Evolutionary conservation across 2,113 vertebrate genomes (phyloP).

Genomic region (Muntiacus muntjak): DNA sequence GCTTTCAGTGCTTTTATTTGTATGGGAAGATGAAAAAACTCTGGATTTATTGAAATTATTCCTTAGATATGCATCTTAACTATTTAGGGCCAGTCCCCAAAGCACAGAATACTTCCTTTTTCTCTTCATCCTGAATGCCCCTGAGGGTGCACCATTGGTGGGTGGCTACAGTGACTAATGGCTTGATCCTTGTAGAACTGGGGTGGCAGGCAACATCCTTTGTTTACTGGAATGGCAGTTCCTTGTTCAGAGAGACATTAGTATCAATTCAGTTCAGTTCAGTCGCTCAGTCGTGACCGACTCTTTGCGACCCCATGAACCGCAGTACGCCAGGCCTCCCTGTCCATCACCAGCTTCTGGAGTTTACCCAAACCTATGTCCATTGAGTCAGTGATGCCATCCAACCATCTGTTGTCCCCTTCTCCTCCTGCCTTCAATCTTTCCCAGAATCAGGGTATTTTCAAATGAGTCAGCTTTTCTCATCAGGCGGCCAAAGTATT

Average conservation of each 20-base stretch:
- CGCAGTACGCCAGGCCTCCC: not conserved
- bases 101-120: not conserved
- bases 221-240: not conserved
- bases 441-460: not conserved
- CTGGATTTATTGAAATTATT: not conserved
- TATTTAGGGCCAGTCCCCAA: no score
- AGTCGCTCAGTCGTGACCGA: not conserved
- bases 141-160: not conserved
- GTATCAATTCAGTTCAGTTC: not conserved
- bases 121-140: not conserved
- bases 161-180: not conserved
- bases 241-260: not conserved
- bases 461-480: not conserved
- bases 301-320: not conserved
- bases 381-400: not conserved
- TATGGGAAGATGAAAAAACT: not conserved
- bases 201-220: not conserved
- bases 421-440: not conserved
- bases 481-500: not conserved
- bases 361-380: not conserved
- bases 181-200: not conserved
- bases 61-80: not conserved
- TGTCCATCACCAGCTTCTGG: not conserved
- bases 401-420: not conserved
- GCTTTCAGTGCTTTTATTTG: not conserved